Percentiles rank a stretch among this genome's conserved stretches.
Evolutionary conservation across 2,888 invertebrate genomes (phyloP).

Genomic region (Sphecodes monilicornis): DNA sequence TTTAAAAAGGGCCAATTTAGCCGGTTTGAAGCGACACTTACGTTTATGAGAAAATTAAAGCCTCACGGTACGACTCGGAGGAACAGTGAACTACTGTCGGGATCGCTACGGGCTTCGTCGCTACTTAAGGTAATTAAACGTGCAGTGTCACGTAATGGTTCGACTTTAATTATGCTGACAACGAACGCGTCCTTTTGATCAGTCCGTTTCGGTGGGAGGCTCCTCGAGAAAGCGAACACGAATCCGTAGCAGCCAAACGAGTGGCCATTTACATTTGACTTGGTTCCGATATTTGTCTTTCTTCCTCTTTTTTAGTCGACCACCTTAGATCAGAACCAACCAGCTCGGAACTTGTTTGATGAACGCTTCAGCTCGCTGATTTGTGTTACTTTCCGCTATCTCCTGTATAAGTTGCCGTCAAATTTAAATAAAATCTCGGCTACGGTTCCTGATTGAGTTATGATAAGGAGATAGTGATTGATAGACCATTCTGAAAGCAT

Average conservation of each 20-base stretch:
- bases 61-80: background rate
- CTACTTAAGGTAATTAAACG: slow-evolving; percentile 55
- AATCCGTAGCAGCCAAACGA: slow-evolving; percentile 34
- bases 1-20: slow-evolving; percentile 27
- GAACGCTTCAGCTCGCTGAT: slow-evolving; percentile 48
- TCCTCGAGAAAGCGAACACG: slow-evolving; percentile 13
- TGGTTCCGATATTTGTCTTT: background rate
- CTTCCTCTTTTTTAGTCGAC: slow-evolving; percentile 33
- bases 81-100: background rate
- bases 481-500: background rate
- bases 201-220: slow-evolving; percentile 26
- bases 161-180: slow-evolving; percentile 50
- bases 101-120: slow-evolving; percentile 16
- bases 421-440: slow-evolving; percentile 58
- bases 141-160: slow-evolving; percentile 47
- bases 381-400: slow-evolving; percentile 50
- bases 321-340: slow-evolving; percentile 10
- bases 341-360: slow-evolving; percentile 56
- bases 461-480: background rate
- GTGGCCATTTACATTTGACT: slow-evolving; percentile 53
- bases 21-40: slow-evolving; percentile 11
- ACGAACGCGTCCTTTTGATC: slow-evolving; percentile 42
- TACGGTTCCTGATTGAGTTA: background rate
- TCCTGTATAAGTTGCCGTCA: slow-evolving; percentile 23
- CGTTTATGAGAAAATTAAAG: slow-evolving; percentile 55